phyloP scores from a whole-genome alignment of 2,888 invertebrate genomes.

The Idaea straminata region DNA sequence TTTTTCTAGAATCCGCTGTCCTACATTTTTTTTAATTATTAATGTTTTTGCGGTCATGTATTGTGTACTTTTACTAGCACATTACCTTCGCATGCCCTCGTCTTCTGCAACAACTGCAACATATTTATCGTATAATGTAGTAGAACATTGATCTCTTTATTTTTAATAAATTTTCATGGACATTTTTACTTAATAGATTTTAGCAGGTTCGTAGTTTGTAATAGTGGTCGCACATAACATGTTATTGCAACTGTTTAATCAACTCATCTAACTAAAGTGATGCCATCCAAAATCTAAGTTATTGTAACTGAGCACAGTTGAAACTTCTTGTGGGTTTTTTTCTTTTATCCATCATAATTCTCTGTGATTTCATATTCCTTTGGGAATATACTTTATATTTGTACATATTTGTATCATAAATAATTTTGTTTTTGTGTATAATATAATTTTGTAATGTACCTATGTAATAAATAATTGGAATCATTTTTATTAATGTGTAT shows the following conservation, averaged over 20 bases:
- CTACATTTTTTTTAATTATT: too few species aligned
- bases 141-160: conserved; percentile 77
- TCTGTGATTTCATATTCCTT: conserved; percentile 36
- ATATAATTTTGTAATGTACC: conserved; percentile 11
- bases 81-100: neutral
- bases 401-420: conserved; percentile 67
- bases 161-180: conserved; percentile 78
- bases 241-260: conserved; percentile 42
- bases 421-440: conserved; percentile 40
- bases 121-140: conserved; percentile 72
- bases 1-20: too few species aligned
- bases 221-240: conserved; percentile 58
- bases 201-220: conserved; percentile 54
- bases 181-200: conserved; percentile 78
- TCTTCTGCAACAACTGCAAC: conserved; percentile 62
- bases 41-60: too few species aligned
- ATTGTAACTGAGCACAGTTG: conserved; percentile 42
- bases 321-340: conserved; percentile 41
- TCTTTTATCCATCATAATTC: conserved; percentile 26
- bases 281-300: conserved; percentile 55
- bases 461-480: conserved; percentile 17
- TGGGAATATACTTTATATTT: conserved; percentile 47
- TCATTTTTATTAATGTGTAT: neutral
- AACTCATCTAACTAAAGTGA: conserved; percentile 46
- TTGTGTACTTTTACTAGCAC: neutral